Evolutionary conservation across 2,113 vertebrate genomes (phyloP).

Genomic region (Coptodon rendalli): DNA sequence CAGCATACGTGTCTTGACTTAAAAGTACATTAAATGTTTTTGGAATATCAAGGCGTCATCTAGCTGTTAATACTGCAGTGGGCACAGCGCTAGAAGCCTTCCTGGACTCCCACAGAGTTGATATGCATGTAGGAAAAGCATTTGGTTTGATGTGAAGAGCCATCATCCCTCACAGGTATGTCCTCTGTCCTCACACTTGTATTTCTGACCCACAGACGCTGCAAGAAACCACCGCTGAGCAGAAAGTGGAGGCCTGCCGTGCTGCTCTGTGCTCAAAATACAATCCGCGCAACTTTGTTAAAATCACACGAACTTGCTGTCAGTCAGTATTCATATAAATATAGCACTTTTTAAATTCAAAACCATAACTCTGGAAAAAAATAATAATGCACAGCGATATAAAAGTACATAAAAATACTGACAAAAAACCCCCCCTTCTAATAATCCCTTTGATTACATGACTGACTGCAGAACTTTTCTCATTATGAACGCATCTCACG

Average conservation of each 20-base stretch:
- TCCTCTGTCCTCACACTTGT: neutral
- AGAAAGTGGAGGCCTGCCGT: neutral
- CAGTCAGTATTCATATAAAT: neutral
- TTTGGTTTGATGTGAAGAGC: constrained; percentile 41
- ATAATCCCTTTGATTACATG: constrained; percentile 7
- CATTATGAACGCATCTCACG: neutral
- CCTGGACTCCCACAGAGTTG: constrained; percentile 7
- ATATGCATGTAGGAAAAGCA: constrained; percentile 13
- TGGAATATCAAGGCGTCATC: constrained; percentile 56
- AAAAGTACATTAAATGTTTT: constrained; percentile 50
- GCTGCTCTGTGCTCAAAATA: neutral
- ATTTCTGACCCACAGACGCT: neutral
- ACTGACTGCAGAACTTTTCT: neutral
- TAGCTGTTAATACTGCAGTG: constrained; percentile 57
- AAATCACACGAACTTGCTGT: neutral
- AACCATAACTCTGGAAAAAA: neutral
- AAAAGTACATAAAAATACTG: neutral
- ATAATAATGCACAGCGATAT: neutral
- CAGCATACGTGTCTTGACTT: constrained; percentile 41
- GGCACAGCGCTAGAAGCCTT: constrained; percentile 1
- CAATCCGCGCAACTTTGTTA: neutral
- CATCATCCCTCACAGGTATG: neutral
- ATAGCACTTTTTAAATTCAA: neutral
- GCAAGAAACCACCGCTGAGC: neutral
- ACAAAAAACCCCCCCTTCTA: neutral